phyloP scores from a whole-genome alignment of 2,888 invertebrate species.

The Baccha elongata region DNA sequence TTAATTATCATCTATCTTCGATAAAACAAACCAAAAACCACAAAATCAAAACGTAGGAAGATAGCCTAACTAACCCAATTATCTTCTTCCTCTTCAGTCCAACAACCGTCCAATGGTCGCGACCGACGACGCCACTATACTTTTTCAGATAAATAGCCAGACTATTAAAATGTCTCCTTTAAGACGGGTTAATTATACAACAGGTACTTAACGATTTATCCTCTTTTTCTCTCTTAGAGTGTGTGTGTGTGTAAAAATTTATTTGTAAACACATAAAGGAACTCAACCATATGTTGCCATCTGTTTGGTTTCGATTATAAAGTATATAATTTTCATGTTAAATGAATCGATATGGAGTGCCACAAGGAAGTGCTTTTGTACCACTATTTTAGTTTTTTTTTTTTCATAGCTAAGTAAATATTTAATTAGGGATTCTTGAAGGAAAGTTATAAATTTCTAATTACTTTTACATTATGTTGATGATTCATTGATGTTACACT shows the following conservation, averaged over 20 bases:
- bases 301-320: constrained; percentile 10
- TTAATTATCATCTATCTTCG: not conserved
- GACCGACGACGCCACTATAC: constrained; percentile 23
- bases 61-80: not conserved
- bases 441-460: constrained; percentile 46
- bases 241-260: not conserved
- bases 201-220: constrained; percentile 32
- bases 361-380: constrained; percentile 41
- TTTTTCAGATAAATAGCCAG: constrained; percentile 59
- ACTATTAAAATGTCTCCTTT: constrained; percentile 48
- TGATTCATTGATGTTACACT: not conserved
- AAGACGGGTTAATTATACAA: constrained; percentile 49
- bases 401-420: constrained; percentile 18
- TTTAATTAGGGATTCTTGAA: constrained; percentile 34
- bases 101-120: too few species aligned
- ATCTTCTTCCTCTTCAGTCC: not conserved
- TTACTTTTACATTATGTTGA: constrained; percentile 26
- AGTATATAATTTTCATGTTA: constrained; percentile 53
- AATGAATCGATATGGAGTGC: constrained; percentile 27
- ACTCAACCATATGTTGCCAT: constrained; percentile 45
- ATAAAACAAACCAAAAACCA: not conserved
- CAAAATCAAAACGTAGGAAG: not conserved
- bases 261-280: too few species aligned
- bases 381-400: constrained; percentile 19
- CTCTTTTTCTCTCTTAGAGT: not conserved